Conservation (phyloP, 2,797 vertebrate species). For the Acrocephalus scirpaceus region DNA sequence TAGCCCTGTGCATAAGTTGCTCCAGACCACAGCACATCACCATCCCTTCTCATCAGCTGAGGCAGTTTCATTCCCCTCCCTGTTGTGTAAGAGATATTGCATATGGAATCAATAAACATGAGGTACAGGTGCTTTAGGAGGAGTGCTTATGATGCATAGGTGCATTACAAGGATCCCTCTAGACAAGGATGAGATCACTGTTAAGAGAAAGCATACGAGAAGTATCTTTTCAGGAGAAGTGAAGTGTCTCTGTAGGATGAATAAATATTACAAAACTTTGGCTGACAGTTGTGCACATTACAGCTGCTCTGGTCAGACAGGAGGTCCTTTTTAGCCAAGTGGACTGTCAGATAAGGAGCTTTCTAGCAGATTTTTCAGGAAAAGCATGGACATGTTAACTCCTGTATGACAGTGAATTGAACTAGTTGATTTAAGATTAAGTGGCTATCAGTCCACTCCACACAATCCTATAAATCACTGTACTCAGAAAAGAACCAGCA, state of each 20-base stretch:
- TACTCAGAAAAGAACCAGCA: neutral
- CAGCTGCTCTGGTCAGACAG: conserved; percentile 1
- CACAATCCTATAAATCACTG: neutral
- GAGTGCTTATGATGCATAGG: neutral
- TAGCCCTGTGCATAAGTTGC: neutral
- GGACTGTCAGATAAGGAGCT: neutral
- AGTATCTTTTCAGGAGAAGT: neutral
- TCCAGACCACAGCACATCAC: neutral
- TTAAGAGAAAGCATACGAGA: neutral
- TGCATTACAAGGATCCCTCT: neutral
- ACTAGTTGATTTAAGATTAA: neutral
- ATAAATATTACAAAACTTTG: neutral
- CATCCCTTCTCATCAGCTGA: neutral
- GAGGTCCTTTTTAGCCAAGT: neutral
- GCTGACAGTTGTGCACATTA: neutral
- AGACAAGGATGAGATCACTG: conserved; percentile 8
- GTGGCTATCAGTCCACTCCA: neutral
- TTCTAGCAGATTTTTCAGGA: neutral
- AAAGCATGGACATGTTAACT: neutral
- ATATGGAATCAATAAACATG: neutral
- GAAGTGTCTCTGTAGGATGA: conserved; percentile 21
- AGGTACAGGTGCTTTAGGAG: conserved; percentile 14
- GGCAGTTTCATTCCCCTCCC: neutral
- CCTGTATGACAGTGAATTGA: neutral
- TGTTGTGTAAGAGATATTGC: neutral